phyloP scores from a whole-genome alignment of 2,113 vertebrate species.

The Stictonetta naevosa region DNA sequence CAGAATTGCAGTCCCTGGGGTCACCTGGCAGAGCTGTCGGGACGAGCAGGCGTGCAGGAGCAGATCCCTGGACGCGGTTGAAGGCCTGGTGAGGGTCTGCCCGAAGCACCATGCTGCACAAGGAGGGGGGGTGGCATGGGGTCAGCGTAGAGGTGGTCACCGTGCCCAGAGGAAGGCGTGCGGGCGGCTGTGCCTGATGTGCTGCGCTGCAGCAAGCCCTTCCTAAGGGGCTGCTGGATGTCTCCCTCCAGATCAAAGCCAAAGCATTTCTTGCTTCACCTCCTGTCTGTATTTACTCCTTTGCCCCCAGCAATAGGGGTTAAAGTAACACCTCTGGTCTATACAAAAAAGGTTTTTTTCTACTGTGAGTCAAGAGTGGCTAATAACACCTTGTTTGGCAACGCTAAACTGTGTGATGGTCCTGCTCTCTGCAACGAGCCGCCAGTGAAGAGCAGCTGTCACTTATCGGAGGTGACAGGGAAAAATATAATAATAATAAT shows the following conservation, averaged over 20 bases:
- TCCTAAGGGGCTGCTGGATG: not conserved
- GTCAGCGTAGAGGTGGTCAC: too few species aligned
- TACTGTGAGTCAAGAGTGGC: not conserved
- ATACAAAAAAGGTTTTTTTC: not conserved
- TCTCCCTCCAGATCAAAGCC: not conserved
- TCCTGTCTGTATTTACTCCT: not conserved
- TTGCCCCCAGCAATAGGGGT: not conserved
- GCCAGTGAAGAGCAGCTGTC: not conserved
- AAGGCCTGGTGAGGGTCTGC: rapidly evolving
- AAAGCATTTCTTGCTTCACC: not conserved
- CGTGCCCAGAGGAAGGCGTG: not conserved
- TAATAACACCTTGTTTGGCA: not conserved
- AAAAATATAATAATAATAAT: not conserved
- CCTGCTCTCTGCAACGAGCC: not conserved
- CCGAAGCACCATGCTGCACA: not conserved
- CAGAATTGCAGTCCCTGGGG: not conserved
- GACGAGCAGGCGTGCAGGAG: not conserved
- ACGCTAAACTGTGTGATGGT: too few species aligned
- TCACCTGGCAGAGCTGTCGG: not conserved
- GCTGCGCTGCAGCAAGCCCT: not conserved
- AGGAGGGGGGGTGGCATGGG: not conserved
- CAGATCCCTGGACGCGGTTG: rapidly evolving
- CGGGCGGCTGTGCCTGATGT: rapidly evolving
- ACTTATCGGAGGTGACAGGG: not conserved
- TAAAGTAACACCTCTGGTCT: not conserved